Evolutionary conservation across 1,140 invertebrate genomes (phyloP), one percentile per base, ranked within the genome.

Genomic region (Galleria mellonella): DNA sequence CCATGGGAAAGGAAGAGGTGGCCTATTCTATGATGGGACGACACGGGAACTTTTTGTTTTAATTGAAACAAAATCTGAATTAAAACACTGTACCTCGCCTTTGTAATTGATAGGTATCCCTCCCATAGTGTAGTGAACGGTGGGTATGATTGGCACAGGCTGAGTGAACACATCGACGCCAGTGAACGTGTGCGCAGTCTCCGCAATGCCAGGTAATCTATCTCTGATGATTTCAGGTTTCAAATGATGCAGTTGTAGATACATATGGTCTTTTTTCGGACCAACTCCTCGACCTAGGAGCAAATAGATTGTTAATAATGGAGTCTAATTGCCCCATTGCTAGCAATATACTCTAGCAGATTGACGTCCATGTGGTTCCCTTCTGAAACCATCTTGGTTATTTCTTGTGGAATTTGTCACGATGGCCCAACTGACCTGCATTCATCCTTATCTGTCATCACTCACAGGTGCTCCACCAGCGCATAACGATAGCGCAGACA

Each of bases 51-150:
- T 3, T 23, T 23, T 23, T 6, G 17, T 3, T 23, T 23, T 6
- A 2, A 23, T 23, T 3, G 6, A 6, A 30, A 51, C 9, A 36
- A 32, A 15, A 37, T 32, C 9, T 13, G 32, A 40, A 28, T 15
- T n/a, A n/a, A n/a, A n/a, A 35, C 10, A 28, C 29, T 2, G 6
- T 43, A 97, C 97, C 88, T 99, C 95, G 62, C 97, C 97, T 66
- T 93, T 95, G 71, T 95, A 99, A 83, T 99, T 99, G 2, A 97
- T 99, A 0, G 97, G 97, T 27, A 97, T 89, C n/a, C 97, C 97
- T 33, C 98, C 98, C 98, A 99, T 99, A 57, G 99, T 99, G 78
- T 99, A 99, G 87, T 99, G 98, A 0, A 99, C 98, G 0, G 98
- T 99, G 0, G 98, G 98, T 32, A 99, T 83, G 1, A 99, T 96